Evolutionary conservation across 2,113 vertebrate species (phyloP), one percentile per base, ranked within the genome.

Genomic region (Cariama cristata): DNA sequence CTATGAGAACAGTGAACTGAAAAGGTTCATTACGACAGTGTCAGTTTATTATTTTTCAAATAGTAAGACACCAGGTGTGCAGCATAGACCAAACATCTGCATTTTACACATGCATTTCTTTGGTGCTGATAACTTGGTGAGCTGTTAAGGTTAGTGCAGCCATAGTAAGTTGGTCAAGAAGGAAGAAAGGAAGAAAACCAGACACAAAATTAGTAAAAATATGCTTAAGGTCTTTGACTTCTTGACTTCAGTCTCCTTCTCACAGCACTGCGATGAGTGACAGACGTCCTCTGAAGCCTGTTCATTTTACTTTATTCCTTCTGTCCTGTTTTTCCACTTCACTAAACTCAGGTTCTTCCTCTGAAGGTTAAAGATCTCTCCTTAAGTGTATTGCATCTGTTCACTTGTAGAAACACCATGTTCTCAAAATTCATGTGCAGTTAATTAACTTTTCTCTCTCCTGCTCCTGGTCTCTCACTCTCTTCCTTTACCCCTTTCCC

Each of bases 341-440:
- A 77, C n/a, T 62, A 79, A 66, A 47, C 38, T 62, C 59, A 93
- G 62, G 88, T 86, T 83, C 77, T 87, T 72, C 15, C 55, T 94
- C 72, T 83, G 81, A 94, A 97, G 92, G 90, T 93, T 85, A 97
- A 96, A 96, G 92, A 93, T 58, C 85, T 92, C 74, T 92, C 71
- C 59, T 95, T 96, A 91, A 88, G 59, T 88, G 21, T 83, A 59
- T 77, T 90, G 58, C 82, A 82, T 74, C 85, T 96, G 73, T 87
- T 94, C 80, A 40, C n/a, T 67, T 68, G 28, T 59, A 85, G 89
- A 74, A 95, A 52, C 17, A 68, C 18, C 38, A 40, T 1, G 4
- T n/a, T 83, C 45, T 66, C 71, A 88, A 53, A 91, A 86, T 45
- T 76, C 10, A 26, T 6, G 1, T 66, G 42, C 6, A n/a, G 10